Conservation (phyloP, 2,113 vertebrate genomes). For the Psittacula cyanocephala region DNA sequence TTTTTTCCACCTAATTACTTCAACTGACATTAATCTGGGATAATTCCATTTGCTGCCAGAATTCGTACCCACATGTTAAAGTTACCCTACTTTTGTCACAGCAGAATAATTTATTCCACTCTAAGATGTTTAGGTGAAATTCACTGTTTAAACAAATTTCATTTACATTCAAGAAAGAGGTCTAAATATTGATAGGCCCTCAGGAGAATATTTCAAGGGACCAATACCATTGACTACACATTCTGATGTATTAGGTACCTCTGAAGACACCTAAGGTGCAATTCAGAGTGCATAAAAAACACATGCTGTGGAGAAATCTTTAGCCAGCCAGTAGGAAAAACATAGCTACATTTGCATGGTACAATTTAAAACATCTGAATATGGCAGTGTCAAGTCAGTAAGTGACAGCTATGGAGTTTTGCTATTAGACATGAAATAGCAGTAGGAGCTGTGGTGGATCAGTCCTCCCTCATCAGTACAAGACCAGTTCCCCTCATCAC, state of each 20-base stretch:
- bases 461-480: accelerated
- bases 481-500: background rate
- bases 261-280: background rate
- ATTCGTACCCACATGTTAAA: background rate
- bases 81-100: background rate
- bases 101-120: background rate
- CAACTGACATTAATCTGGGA: background rate
- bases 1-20: background rate
- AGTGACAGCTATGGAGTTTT: background rate
- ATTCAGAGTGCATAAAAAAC: background rate
- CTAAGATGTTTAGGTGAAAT: background rate
- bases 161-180: background rate
- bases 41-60: background rate
- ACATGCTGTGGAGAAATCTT: background rate
- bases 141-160: background rate
- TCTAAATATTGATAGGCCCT: background rate
- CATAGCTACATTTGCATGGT: accelerated
- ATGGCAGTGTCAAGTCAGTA: background rate
- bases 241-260: background rate
- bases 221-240: accelerated
- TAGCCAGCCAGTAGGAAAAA: background rate
- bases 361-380: background rate
- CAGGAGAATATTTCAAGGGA: background rate
- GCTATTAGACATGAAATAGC: background rate
- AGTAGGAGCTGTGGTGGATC: background rate